Base-by-base conservation (phyloP, 2,797 vertebrate species). In the Poecilia gillii region DNA sequence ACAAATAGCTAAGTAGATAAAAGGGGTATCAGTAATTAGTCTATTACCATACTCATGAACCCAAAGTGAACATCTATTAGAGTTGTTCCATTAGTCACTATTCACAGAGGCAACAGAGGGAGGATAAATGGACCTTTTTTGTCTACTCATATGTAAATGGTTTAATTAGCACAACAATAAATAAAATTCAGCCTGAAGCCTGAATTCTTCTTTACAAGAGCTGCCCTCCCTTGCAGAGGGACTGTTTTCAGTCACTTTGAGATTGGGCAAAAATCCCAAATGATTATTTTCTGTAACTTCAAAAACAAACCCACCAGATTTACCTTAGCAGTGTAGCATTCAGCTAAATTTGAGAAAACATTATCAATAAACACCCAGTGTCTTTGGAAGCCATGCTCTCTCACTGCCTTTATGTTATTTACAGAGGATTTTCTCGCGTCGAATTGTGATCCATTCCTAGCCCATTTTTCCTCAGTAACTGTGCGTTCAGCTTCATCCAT, bases 1-100 rank as follows among this genome's bases (percentile, higher is more conserved):
- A n/a, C 39, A 45, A 70, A 68, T 68, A 66, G 33, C 20, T 43
- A 70, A 70, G 20, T 70, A 70, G 23, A 70, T 70, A 25, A 68
- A 68, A 41, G 9, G 36, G 36, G 64, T 25, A 25, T 68, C 64
- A 68, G 36, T 68, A 41, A 68, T 41, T 41, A 68, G 23, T 41
- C 36, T 68, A 23, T 39, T 68, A 68, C 11, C 64, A 68, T 68
- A 25, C 20, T 25, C 36, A 68, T 68, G 7, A 41, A 68, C 9
- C 39, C 36, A 41, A 41, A 68, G 20, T 68, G 64, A 68, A 25
- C 3, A 68, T 68, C 64, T 68, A 41, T 68, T 68, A 68, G 36
- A 13, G 8, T 25, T 41, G 64, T 41, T 68, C 64, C 36, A 68
- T 68, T 68, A 41, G 39, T 41, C 64, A 68, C 36, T 68, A 68